Percentiles rank a stretch among this genome's conserved stretches.
Conservation (phyloP, 2,113 vertebrate genomes). For the Caloenas nicobarica region DNA sequence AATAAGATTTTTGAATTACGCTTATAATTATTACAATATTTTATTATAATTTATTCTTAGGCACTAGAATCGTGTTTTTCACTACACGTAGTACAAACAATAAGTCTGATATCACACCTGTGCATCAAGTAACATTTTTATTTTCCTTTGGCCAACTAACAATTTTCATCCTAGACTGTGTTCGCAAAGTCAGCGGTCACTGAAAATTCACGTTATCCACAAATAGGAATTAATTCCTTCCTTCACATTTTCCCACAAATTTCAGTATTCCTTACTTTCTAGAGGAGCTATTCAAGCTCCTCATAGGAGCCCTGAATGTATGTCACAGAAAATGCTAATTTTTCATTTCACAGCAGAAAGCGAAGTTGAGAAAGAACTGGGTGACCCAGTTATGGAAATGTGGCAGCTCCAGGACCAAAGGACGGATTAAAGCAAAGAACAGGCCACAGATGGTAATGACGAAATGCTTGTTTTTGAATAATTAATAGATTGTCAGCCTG, state of each 20-base stretch:
- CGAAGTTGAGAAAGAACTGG: slow-evolving; percentile 17
- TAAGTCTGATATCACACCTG: background rate
- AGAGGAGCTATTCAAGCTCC: background rate
- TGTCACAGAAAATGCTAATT: slow-evolving; percentile 25
- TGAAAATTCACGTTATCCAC: background rate
- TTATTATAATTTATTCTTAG: background rate
- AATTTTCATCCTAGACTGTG: background rate
- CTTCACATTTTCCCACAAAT: background rate
- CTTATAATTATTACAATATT: background rate
- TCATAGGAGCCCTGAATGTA: background rate
- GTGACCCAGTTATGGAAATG: slow-evolving; percentile 58
- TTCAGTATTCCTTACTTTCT: background rate
- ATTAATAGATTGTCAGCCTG: background rate
- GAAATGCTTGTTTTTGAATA: slow-evolving; percentile 9
- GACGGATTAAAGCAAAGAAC: slow-evolving; percentile 41
- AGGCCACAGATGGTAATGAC: slow-evolving; percentile 16
- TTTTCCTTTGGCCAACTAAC: background rate
- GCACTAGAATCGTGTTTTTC: background rate
- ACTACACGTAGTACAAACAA: background rate
- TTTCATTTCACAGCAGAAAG: slow-evolving; percentile 29
- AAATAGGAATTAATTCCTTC: background rate
- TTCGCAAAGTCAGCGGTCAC: background rate
- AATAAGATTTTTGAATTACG: background rate
- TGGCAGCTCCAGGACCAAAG: slow-evolving; percentile 39
- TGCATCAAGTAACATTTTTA: background rate